phyloP scores from a whole-genome alignment of 2,888 invertebrate genomes.

The Volucella inflata region DNA sequence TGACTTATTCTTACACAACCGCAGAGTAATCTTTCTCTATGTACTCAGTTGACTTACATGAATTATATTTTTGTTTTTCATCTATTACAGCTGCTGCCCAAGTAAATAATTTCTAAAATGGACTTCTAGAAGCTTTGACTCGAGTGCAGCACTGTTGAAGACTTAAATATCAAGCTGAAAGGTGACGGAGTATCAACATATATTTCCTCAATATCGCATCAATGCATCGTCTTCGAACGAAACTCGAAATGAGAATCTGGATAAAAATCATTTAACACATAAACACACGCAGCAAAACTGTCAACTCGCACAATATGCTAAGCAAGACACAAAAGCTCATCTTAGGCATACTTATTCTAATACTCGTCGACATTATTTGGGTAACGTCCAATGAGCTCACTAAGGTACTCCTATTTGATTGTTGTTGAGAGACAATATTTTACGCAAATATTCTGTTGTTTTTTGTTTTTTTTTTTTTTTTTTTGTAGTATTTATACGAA shows the following conservation, averaged over 20 bases:
- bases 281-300: conserved; percentile 63
- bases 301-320: conserved; percentile 79
- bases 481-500: conserved; percentile 91
- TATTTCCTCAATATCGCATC: conserved; percentile 46
- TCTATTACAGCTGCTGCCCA: no score
- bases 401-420: conserved; percentile 89
- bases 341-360: conserved; percentile 92
- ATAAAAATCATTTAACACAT: conserved; percentile 74
- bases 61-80: no score
- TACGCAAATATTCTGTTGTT: background rate
- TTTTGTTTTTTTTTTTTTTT: conserved; percentile 68
- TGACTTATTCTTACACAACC: no score
- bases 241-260: conserved; percentile 74
- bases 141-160: background rate
- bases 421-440: background rate
- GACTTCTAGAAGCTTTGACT: conserved; percentile 36
- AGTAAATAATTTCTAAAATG: conserved; percentile 19
- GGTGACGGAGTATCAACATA: conserved; percentile 10
- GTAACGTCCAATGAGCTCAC: conserved; percentile 97
- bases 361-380: conserved; percentile 97
- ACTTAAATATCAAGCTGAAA: background rate
- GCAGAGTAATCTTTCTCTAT: no score
- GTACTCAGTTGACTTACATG: no score
- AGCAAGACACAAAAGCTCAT: conserved; percentile 90
- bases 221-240: conserved; percentile 72